Percentiles rank a stretch among this genome's conserved stretches.
These are phyloP conservation scores for Aplodontia rufa DNA, from an alignment of 2,113 vertebrate species.

Conservation along the genomic window DNA sequence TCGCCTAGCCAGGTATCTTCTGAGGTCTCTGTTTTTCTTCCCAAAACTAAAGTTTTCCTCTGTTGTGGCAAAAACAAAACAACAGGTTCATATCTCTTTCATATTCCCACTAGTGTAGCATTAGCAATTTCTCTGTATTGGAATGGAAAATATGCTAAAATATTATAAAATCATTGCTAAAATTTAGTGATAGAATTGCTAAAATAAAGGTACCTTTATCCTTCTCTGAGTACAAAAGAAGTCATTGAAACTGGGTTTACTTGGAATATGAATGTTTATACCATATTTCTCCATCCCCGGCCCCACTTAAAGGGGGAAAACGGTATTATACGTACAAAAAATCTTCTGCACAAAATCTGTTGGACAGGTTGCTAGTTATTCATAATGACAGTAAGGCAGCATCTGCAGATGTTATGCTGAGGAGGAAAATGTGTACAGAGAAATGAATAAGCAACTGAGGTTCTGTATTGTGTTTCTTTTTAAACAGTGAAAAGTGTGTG, in stretches of 20 bases:
- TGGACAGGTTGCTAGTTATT: not conserved
- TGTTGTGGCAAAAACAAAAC: not conserved
- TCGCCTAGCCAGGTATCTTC: not conserved
- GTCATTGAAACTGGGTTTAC: not conserved
- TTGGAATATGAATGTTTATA: not conserved
- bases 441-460: not conserved
- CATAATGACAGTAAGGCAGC: not conserved
- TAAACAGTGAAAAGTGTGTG: not conserved
- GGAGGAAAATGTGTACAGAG: not conserved
- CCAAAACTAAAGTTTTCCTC: not conserved
- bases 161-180: not conserved
- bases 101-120: not conserved
- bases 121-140: not conserved
- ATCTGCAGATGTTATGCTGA: not conserved
- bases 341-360: not conserved
- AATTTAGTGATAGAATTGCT: not conserved
- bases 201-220: not conserved
- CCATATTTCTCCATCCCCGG: not conserved
- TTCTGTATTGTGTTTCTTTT: not conserved
- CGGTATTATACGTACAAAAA: not conserved
- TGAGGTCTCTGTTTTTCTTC: not conserved
- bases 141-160: not conserved
- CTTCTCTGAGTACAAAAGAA: conserved; percentile 15
- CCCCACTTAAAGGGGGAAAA: not conserved
- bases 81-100: not conserved